Base-by-base conservation (phyloP, 2,888 invertebrate genomes). In the Maniola hyperantus region DNA sequence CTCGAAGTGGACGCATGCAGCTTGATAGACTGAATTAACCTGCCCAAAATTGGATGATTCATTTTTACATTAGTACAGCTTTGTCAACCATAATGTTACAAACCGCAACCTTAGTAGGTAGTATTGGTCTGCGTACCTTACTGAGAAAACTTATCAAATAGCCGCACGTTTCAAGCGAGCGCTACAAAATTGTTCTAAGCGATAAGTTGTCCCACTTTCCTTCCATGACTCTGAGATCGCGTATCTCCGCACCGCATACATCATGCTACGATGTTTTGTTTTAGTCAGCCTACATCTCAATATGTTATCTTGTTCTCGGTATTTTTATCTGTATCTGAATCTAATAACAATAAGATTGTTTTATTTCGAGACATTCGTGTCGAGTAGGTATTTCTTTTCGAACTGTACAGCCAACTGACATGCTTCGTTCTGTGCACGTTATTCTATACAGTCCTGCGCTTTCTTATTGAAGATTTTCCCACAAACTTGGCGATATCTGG, bases 161-260 rank as follows among this genome's bases (percentile, higher is more conserved):
- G 72, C 74, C 65, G 71, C 71, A 70, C 65, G 69, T 63, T 72
- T 72, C 72, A 68, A 73, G 53, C 66, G 59, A 65, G 54, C 60
- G 72, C 71, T 72, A 70, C 72, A 71, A 71, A 71, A 72, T 69
- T 64, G 70, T 72, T 74, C 70, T 64, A 61, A 71, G 57, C 69
- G 74, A 72, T 74, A 75, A 71, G 66, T 73, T 71, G 72, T 65
- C 72, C 72, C 70, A 73, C 72, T 76, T 75, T 73, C 72, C 66
- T 75, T 73, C 72, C 67, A 66, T 57, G 63, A 68, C 65, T 71
- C 42, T 55, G 67, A 71, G 71, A 72, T 74, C 68, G 69, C 67
- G 65, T 74, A 73, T 74, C 73, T 73, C 39, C 58, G 66, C 63
- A 69, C 68, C 72, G 72, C 68, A 71, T 70, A 71, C 73, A 74